Conservation (phyloP, 2,888 invertebrate species). For the Microctonus hyperodae region DNA sequence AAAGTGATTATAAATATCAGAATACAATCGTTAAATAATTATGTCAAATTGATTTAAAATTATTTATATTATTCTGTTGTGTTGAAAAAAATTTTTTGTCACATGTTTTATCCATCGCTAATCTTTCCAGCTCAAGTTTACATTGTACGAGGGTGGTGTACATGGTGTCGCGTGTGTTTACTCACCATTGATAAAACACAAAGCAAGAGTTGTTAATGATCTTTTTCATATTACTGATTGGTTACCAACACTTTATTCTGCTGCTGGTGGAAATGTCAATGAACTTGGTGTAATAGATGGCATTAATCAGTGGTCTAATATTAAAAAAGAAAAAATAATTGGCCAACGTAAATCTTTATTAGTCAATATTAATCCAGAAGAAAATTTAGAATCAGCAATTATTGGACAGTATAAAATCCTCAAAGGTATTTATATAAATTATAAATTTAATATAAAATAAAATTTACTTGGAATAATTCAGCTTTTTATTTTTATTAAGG, state of each 20-base stretch:
- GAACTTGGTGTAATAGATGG: constrained; percentile 67
- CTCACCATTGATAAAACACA: constrained; percentile 69
- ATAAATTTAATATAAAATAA: background rate
- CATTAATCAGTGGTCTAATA: constrained; percentile 60
- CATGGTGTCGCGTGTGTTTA: constrained; percentile 80
- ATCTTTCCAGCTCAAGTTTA: constrained; percentile 72
- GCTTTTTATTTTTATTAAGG: constrained; percentile 34
- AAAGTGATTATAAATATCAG: too few species aligned
- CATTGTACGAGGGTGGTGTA: constrained; percentile 86
- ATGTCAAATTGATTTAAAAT: background rate
- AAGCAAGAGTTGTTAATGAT: constrained; percentile 67
- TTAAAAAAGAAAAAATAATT: constrained; percentile 32
- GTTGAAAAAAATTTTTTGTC: background rate
- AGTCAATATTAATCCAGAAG: constrained; percentile 75
- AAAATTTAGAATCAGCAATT: constrained; percentile 41
- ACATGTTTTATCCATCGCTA: constrained; percentile 23
- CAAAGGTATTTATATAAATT: constrained; percentile 41
- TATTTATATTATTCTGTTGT: background rate
- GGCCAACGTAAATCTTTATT: constrained; percentile 71
- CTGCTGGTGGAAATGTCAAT: constrained; percentile 54
- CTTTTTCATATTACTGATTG: constrained; percentile 85
- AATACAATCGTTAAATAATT: too few species aligned
- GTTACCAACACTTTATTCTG: constrained; percentile 74
- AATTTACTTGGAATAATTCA: background rate
- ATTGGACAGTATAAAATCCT: constrained; percentile 50